These are phyloP conservation scores for Ammodytes dubius DNA, from an alignment of 2,113 vertebrate genomes.

Conservation along the genomic window DNA sequence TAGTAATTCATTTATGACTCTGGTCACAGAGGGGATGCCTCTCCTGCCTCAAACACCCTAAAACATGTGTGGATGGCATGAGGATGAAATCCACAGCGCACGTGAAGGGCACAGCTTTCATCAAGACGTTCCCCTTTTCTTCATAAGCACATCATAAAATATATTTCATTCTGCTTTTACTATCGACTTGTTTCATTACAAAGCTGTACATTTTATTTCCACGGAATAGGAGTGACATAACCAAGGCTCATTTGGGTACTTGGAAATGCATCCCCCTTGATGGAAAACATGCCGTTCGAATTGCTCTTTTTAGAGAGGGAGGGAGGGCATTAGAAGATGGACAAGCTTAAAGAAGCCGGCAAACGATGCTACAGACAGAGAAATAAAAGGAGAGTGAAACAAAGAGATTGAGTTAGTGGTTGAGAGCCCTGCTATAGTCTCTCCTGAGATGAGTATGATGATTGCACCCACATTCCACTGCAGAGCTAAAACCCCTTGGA, in stretches of 20 bases:
- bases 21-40: slow-evolving; percentile 74
- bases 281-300: slow-evolving; percentile 56
- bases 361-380: slow-evolving; percentile 34
- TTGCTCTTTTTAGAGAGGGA: slow-evolving; percentile 27
- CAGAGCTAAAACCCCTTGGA: slow-evolving; percentile 75
- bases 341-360: slow-evolving; percentile 36
- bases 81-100: slow-evolving; percentile 67
- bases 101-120: slow-evolving; percentile 71
- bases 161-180: slow-evolving; percentile 70
- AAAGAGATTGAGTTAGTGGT: slow-evolving; percentile 69
- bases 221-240: slow-evolving; percentile 52
- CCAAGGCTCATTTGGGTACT: slow-evolving; percentile 60
- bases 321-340: slow-evolving; percentile 35
- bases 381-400: slow-evolving; percentile 61
- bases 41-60: slow-evolving; percentile 80
- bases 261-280: slow-evolving; percentile 43
- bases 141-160: slow-evolving; percentile 84
- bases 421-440: slow-evolving; percentile 48
- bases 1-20: slow-evolving; percentile 79
- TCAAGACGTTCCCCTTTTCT: slow-evolving; percentile 58
- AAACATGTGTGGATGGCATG: slow-evolving; percentile 75
- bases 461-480: slow-evolving; percentile 77
- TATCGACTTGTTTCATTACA: slow-evolving; percentile 82
- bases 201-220: slow-evolving; percentile 56
- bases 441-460: slow-evolving; percentile 78